phyloP scores from a whole-genome alignment of 2,797 vertebrate species.

The Clarias fuscus region DNA sequence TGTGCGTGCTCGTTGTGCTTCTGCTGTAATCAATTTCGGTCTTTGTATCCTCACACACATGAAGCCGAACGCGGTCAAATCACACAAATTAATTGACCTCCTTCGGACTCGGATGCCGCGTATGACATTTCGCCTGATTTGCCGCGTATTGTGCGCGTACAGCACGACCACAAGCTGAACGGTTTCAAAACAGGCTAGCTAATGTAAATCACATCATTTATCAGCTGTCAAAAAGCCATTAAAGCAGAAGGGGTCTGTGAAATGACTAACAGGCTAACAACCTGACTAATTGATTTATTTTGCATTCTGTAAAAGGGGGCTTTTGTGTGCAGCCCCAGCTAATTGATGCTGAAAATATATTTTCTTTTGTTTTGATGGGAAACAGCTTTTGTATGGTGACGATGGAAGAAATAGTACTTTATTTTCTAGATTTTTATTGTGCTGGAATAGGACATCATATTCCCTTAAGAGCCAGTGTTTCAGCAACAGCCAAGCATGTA shows the following conservation, averaged over 20 bases:
- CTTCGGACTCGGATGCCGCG: conserved; percentile 17
- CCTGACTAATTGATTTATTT: conserved; percentile 58
- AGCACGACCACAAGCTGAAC: conserved; percentile 40
- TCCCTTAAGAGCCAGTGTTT: conserved; percentile 16
- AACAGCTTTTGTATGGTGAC: conserved; percentile 1
- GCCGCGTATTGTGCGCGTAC: conserved; percentile 26
- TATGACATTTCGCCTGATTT: conserved; percentile 46
- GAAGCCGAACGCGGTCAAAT: conserved; percentile 30
- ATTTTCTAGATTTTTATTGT: background rate
- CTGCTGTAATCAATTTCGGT: conserved; percentile 27
- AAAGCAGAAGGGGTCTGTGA: conserved; percentile 54
- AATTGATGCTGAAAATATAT: conserved; percentile 45
- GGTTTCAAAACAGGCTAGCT: conserved; percentile 49
- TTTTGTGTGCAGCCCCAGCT: conserved; percentile 50
- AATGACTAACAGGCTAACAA: conserved; percentile 58
- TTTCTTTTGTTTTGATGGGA: conserved; percentile 37
- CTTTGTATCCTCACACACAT: conserved; percentile 24
- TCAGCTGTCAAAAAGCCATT: conserved; percentile 60
- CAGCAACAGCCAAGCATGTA: conserved; percentile 39
- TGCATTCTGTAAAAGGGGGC: conserved; percentile 48
- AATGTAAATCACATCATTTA: conserved; percentile 59
- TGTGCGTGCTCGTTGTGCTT: background rate
- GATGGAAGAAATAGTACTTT: conserved; percentile 34
- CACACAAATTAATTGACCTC: conserved; percentile 48
- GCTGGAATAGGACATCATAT: background rate